phyloP scores from a whole-genome alignment of 2,113 vertebrate genomes.

The Equus quagga region DNA sequence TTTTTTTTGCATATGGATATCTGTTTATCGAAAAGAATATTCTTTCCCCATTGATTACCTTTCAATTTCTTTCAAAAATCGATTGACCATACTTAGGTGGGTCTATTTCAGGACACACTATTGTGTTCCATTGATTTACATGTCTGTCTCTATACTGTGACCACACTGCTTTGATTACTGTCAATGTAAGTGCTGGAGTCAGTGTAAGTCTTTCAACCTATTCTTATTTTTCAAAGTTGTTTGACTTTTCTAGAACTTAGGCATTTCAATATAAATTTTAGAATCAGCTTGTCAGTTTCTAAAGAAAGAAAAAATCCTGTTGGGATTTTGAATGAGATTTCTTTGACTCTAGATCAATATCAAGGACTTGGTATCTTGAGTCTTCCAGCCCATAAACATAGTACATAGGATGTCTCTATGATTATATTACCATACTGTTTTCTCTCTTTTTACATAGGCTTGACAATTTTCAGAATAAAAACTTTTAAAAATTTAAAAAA shows the following conservation, averaged over 20 bases:
- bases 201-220: background rate
- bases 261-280: background rate
- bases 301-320: background rate
- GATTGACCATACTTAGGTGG: background rate
- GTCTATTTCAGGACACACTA: background rate
- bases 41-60: background rate
- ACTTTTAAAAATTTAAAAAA: background rate
- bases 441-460: background rate
- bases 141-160: background rate
- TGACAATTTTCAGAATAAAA: background rate
- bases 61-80: conserved; percentile 23
- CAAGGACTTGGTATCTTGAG: background rate
- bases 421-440: background rate
- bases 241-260: background rate
- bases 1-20: background rate
- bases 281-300: background rate
- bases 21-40: background rate
- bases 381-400: background rate
- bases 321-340: background rate
- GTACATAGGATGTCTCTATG: background rate
- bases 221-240: background rate
- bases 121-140: background rate
- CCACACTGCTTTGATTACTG: background rate
- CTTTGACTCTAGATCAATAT: background rate
- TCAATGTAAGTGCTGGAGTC: background rate